Percentiles rank a stretch among this genome's conserved stretches.
These are phyloP conservation scores for Drosophila sechellia DNA, from an alignment of 1,140 invertebrate species.

Conservation along the genomic window DNA sequence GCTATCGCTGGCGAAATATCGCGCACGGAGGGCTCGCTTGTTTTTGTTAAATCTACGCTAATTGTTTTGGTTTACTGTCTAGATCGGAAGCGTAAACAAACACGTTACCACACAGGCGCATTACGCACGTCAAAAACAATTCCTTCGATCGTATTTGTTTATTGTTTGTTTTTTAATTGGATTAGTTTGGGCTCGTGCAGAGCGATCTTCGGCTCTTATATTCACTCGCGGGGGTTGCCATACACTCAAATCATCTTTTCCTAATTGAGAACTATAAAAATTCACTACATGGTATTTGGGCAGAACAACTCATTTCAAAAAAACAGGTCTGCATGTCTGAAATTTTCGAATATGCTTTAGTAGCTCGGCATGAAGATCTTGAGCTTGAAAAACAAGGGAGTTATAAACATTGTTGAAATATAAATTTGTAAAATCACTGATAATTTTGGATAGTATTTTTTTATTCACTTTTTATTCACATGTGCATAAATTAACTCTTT, in stretches of 20 bases:
- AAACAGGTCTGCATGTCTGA: too few species aligned
- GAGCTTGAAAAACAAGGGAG: too few species aligned
- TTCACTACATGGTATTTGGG: not conserved
- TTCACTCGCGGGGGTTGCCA: slow-evolving; percentile 21
- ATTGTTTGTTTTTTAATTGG: slow-evolving; percentile 18
- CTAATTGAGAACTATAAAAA: not conserved
- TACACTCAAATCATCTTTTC: slow-evolving; percentile 1
- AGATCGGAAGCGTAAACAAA: slow-evolving; percentile 41
- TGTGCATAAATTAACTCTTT: too few species aligned
- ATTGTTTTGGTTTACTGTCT: slow-evolving; percentile 47
- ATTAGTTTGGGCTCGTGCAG: slow-evolving; percentile 15
- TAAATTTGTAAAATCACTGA: too few species aligned
- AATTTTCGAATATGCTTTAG: too few species aligned
- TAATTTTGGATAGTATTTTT: too few species aligned
- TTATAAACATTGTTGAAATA: too few species aligned
- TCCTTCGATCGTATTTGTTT: slow-evolving; percentile 33
- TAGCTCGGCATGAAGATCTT: too few species aligned
- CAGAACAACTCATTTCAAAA: not conserved
- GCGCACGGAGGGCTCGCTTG: slow-evolving; percentile 42
- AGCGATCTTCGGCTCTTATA: slow-evolving; percentile 13
- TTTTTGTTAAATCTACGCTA: slow-evolving; percentile 42
- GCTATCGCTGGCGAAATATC: slow-evolving; percentile 65
- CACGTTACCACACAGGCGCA: slow-evolving; percentile 29
- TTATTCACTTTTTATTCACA: too few species aligned
- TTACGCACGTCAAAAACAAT: slow-evolving; percentile 22